Evolutionary conservation across 2,888 invertebrate species (phyloP).

Genomic region (Keiferia lycopersicella): DNA sequence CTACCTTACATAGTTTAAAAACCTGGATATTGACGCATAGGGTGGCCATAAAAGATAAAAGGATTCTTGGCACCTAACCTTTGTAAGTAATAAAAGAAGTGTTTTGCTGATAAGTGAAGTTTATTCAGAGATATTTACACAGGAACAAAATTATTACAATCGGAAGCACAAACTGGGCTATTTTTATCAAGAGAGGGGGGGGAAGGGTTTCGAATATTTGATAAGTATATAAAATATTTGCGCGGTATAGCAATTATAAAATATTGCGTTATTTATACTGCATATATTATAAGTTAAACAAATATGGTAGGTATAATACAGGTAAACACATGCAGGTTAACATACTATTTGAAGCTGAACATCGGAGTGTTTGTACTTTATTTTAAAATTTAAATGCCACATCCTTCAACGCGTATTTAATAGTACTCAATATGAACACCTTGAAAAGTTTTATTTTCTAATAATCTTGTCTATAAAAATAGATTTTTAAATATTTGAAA

Average conservation of each 20-base stretch:
- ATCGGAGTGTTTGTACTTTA: conserved; percentile 25
- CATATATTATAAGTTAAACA: background rate
- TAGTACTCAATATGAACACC: background rate
- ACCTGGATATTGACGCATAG: too few relatives aligned
- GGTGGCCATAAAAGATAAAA: too few relatives aligned
- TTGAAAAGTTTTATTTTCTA: conserved; percentile 2
- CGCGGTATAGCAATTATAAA: background rate
- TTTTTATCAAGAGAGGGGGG: background rate
- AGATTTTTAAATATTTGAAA: conserved; percentile 1
- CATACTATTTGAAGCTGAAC: background rate
- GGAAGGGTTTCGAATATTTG: too few relatives aligned
- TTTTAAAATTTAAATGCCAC: conserved; percentile 30
- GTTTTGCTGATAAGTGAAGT: background rate
- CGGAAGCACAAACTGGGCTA: background rate
- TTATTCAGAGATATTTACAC: conserved; percentile 2
- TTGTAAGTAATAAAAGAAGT: background rate
- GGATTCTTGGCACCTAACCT: too few relatives aligned
- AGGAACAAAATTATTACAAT: background rate
- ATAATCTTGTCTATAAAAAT: conserved; percentile 18
- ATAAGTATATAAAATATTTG: too few relatives aligned
- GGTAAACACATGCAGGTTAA: background rate
- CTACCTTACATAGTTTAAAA: too few relatives aligned
- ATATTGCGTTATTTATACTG: background rate
- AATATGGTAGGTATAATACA: too few relatives aligned
- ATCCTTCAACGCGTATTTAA: background rate